Percentiles rank a stretch among this genome's conserved stretches.
phyloP scores from a whole-genome alignment of 2,113 vertebrate genomes.

The Urocitellus parryii region DNA sequence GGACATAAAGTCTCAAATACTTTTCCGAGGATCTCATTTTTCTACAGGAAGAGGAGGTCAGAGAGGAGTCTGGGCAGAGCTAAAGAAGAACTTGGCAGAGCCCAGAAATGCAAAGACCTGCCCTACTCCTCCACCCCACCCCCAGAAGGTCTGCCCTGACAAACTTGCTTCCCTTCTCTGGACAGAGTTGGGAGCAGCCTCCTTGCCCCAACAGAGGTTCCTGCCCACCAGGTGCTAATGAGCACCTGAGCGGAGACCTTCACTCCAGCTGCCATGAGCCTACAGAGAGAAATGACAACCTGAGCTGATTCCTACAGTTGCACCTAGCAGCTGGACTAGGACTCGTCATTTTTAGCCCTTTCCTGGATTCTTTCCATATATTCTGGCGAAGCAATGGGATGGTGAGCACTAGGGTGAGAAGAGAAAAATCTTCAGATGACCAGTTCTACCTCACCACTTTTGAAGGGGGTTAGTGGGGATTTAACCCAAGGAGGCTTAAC shows the following conservation, averaged over 20 bases:
- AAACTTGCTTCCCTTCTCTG: neutral
- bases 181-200: neutral
- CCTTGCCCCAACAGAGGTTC: neutral
- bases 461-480: too few relatives aligned
- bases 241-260: constrained; percentile 61
- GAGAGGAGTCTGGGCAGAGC: constrained; percentile 67
- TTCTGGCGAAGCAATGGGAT: neutral
- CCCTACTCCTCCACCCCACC: neutral
- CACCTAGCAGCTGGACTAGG: neutral
- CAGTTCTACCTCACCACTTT: neutral
- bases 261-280: constrained; percentile 13
- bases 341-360: neutral
- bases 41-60: constrained; percentile 71
- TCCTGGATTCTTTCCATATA: neutral
- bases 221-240: constrained; percentile 56
- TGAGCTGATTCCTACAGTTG: neutral
- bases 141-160: constrained; percentile 2
- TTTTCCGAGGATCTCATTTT: constrained; percentile 82
- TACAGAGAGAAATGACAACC: constrained; percentile 23
- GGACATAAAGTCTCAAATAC: constrained; percentile 81
- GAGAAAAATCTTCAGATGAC: neutral
- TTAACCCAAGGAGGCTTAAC: too few relatives aligned
- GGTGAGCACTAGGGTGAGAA: neutral
- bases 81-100: constrained; percentile 49
- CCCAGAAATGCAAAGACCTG: neutral